A percentile compares a stretch with the other conserved stretches of the same genome.
Conservation (phyloP, 2,113 vertebrate genomes). For the Pseudolaguvia tuberculata region DNA sequence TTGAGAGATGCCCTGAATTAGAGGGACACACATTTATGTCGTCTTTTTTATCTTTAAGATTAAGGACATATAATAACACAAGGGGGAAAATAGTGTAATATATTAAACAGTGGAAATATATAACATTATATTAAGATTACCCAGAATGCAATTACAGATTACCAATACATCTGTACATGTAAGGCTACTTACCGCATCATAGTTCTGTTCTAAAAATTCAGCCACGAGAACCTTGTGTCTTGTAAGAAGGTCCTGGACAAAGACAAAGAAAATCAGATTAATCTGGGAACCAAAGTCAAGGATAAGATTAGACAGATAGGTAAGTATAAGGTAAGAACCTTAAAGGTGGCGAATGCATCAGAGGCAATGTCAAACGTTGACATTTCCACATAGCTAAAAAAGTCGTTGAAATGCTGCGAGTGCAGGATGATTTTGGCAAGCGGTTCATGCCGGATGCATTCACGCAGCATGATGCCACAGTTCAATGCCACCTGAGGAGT, state of each 20-base stretch:
- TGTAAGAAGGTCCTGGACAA: slow-evolving; percentile 85
- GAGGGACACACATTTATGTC: no score
- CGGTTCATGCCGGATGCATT: slow-evolving; percentile 93
- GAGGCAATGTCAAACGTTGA: slow-evolving; percentile 98
- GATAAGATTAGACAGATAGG: neutral
- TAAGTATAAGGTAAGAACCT: slow-evolving; percentile 68
- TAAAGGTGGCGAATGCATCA: slow-evolving; percentile 96
- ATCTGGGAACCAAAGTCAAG: neutral
- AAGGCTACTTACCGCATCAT: slow-evolving; percentile 79
- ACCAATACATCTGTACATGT: neutral
- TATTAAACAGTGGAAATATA: no score
- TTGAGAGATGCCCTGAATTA: no score
- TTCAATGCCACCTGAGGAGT: slow-evolving; percentile 87
- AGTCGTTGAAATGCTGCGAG: slow-evolving; percentile 83
- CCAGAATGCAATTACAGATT: neutral
- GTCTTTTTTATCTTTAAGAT: no score
- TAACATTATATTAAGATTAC: neutral
- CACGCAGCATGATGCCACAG: slow-evolving; percentile 94
- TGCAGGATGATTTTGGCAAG: slow-evolving; percentile 88
- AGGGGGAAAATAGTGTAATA: no score
- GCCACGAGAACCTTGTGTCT: slow-evolving; percentile 92
- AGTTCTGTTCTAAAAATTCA: slow-evolving; percentile 90
- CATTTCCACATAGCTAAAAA: slow-evolving; percentile 95
- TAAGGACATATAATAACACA: no score
- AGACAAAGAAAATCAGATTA: slow-evolving; percentile 24